Conservation (phyloP, 2,888 invertebrate genomes). For the Lithophane leautieri region DNA sequence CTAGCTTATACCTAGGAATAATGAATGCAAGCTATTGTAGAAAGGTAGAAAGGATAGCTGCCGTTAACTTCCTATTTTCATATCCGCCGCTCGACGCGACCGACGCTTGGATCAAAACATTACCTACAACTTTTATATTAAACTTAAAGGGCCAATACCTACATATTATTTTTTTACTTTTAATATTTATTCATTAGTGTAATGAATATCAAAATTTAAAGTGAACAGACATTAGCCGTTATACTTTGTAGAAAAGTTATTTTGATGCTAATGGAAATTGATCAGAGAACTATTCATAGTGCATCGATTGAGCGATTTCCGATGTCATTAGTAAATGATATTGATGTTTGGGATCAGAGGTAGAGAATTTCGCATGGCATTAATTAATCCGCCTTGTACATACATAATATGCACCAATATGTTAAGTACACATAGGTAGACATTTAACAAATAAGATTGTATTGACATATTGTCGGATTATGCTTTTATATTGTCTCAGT, state of each 20-base stretch:
- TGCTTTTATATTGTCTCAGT: constrained; percentile 8
- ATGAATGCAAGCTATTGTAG: too few species aligned
- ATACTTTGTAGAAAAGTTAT: background rate
- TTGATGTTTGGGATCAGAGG: background rate
- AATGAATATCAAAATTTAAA: background rate
- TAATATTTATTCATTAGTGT: too few species aligned
- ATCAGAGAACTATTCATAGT: background rate
- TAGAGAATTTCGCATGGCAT: background rate
- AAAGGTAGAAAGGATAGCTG: too few species aligned
- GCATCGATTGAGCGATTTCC: background rate
- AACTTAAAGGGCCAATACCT: too few species aligned
- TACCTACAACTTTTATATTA: too few species aligned
- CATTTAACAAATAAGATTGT: background rate
- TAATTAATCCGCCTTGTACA: background rate
- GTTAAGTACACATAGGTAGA: background rate
- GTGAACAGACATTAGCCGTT: background rate
- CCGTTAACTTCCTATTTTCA: too few species aligned
- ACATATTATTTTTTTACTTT: too few species aligned
- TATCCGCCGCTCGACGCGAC: too few species aligned
- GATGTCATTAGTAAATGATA: background rate
- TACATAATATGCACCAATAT: background rate
- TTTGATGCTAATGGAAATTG: background rate
- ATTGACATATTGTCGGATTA: background rate
- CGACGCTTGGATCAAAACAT: too few species aligned
- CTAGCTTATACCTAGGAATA: too few species aligned